Percentiles rank a stretch among this genome's conserved stretches.
Evolutionary conservation across 2,797 vertebrate genomes (phyloP).

Genomic region (Anguilla pacifica): DNA sequence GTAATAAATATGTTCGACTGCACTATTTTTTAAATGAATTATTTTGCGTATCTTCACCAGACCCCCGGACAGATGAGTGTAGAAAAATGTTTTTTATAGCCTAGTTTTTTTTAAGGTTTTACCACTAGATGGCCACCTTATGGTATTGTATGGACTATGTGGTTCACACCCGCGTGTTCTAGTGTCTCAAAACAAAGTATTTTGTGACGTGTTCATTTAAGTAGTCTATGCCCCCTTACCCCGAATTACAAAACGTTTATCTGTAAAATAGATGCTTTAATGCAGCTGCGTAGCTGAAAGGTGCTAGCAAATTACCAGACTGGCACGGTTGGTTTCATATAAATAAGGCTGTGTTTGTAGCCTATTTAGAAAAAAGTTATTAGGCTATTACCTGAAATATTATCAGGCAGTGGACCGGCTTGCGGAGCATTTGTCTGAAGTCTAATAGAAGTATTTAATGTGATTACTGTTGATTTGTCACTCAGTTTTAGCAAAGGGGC

Average conservation of each 20-base stretch:
- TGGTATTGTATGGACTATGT: background rate
- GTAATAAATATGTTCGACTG: conserved; percentile 18
- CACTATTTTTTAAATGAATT: conserved; percentile 15
- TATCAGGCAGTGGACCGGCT: background rate
- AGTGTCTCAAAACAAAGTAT: background rate
- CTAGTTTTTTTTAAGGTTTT: conserved; percentile 26
- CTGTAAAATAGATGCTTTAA: conserved; percentile 7
- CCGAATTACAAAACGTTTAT: conserved; percentile 9
- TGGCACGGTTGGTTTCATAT: background rate
- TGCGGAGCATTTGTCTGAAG: background rate
- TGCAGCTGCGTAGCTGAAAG: background rate
- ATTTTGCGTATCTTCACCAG: background rate
- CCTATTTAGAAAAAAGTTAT: too few species aligned
- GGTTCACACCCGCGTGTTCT: background rate
- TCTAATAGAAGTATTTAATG: background rate
- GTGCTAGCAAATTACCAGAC: background rate
- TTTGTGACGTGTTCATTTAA: background rate
- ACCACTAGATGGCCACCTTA: conserved; percentile 60
- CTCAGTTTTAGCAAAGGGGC: background rate
- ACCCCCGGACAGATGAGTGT: background rate
- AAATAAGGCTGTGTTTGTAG: background rate
- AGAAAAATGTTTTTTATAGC: background rate
- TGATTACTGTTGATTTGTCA: background rate
- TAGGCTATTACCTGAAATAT: too few species aligned
- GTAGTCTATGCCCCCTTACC: background rate